Evolutionary conservation across 1,140 invertebrate genomes (phyloP).

Genomic region (Xylocopa sonorina): DNA sequence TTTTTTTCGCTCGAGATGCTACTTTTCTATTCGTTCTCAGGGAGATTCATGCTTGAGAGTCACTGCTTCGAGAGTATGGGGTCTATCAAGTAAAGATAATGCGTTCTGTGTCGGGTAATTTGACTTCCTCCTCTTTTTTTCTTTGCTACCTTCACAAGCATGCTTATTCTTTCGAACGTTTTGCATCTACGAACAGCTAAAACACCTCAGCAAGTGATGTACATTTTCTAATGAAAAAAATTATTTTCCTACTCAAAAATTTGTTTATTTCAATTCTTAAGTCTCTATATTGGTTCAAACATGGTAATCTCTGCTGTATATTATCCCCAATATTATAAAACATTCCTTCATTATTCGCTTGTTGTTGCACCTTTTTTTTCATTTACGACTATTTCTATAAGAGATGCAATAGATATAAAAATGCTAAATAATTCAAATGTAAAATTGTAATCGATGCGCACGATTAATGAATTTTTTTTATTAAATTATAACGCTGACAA

Average conservation of each 20-base stretch:
- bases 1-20: constrained; percentile 24
- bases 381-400: too few species aligned
- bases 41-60: constrained; percentile 62
- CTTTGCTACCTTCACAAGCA: constrained; percentile 36
- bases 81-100: constrained; percentile 80
- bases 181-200: constrained; percentile 56
- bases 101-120: constrained; percentile 80
- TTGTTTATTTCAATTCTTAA: too few species aligned
- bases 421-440: neutral
- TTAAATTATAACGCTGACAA: too few species aligned
- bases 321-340: too few species aligned
- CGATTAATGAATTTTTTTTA: too few species aligned
- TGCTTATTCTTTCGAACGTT: constrained; percentile 48
- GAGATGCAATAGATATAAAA: neutral
- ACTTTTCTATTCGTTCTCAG: constrained; percentile 19
- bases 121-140: constrained; percentile 61
- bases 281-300: too few species aligned
- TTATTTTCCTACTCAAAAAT: too few species aligned
- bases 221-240: neutral
- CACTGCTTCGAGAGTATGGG: constrained; percentile 62
- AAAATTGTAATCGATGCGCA: too few species aligned
- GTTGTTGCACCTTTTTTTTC: too few species aligned
- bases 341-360: too few species aligned
- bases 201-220: neutral
- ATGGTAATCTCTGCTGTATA: too few species aligned